These are phyloP conservation scores for Hemiscyllium ocellatum DNA, from an alignment of 2,113 vertebrate genomes.

Conservation along the genomic window DNA sequence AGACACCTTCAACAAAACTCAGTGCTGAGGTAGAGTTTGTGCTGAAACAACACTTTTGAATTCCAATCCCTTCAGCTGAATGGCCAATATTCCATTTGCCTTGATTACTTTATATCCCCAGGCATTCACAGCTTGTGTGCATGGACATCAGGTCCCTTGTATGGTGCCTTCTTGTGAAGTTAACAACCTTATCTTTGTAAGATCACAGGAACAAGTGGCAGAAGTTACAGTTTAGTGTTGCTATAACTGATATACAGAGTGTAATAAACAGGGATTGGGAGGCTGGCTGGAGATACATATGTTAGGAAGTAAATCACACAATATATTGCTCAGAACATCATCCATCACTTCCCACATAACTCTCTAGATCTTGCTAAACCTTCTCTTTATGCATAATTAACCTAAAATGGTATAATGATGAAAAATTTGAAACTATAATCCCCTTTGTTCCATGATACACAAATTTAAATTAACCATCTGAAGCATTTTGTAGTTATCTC, in stretches of 20 bases:
- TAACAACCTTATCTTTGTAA: neutral
- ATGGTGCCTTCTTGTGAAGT: neutral
- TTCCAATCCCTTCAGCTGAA: neutral
- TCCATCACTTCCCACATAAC: neutral
- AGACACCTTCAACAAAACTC: neutral
- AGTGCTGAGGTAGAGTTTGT: no score
- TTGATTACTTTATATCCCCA: neutral
- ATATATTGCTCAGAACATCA: no score
- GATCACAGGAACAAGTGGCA: neutral
- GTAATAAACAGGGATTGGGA: neutral
- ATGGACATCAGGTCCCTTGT: neutral
- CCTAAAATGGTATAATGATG: neutral
- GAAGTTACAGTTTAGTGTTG: neutral
- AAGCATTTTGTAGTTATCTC: neutral
- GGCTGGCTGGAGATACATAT: neutral
- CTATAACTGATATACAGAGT: neutral
- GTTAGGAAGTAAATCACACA: neutral
- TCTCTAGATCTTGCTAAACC: neutral
- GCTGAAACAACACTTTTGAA: neutral
- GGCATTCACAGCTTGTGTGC: neutral
- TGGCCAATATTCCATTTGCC: neutral
- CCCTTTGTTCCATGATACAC: neutral
- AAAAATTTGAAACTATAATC: neutral
- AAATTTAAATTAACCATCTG: neutral
- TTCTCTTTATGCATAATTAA: constrained; percentile 27